Base-by-base conservation (phyloP, 2,888 invertebrate genomes). In the Nipponacmea schrenckii region DNA sequence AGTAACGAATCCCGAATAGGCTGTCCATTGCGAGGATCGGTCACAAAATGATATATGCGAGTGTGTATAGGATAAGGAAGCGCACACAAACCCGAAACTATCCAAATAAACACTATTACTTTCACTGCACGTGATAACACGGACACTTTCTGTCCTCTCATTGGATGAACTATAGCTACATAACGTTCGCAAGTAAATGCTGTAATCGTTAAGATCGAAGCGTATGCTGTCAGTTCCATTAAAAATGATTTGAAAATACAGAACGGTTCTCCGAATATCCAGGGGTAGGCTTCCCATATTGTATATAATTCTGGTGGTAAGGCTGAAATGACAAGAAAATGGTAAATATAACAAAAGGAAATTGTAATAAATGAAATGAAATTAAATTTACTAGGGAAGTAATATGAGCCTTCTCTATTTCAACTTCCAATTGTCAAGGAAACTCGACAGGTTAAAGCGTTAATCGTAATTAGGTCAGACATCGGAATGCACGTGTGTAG, bases 171-270 rank as follows among this genome's bases (percentile, higher is more conserved):
- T 84, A 96, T 96, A 44, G 96, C 96, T 76, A 96, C 90, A 90
- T 96, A 90, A 64, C 96, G 92, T 90, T 96, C 96, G 89, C 94
- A 92, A 0, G 96, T 96, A 90, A 97, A 96, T 1, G 96, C 95
- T 62, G 96, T 95, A 81, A 97, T 96, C 24, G 96, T 96, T 84
- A 96, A 90, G 64, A 96, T 95, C 0, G 96, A 96, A 0, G 95
- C 95, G 89, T 96, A 96, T 0, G 95, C 94, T 0, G 96, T 95
- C 89, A 89, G 87, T 79, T 91, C 91, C 17, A 89, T 88, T 14
- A 90, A 80, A 50, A 90, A 84, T 0, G 88, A 87, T 70, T 90
- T 89, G 74, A 90, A 85, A 71, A 89, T 86, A 78, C 91, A 91
- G 76, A 89, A 88, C 17, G 87, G 80, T 72, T 87, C 85, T 0